These are phyloP conservation scores for Ondatra zibethicus DNA, from an alignment of 2,113 vertebrate species.

Conservation along the genomic window DNA sequence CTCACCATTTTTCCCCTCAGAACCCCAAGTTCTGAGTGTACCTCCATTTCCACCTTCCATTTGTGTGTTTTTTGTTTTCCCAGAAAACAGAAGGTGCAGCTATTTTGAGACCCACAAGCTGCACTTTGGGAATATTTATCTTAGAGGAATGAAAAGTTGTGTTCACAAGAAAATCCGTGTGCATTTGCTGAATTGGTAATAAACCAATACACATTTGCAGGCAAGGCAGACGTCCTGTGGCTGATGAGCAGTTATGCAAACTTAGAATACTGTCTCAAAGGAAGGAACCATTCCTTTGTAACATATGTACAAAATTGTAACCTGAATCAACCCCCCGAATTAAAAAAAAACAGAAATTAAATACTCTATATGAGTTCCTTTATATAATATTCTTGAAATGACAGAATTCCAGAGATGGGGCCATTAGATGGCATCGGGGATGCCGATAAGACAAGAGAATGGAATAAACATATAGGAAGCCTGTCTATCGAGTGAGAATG, in stretches of 20 bases:
- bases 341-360: background rate
- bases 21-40: background rate
- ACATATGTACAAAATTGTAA: background rate
- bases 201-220: background rate
- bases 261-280: background rate
- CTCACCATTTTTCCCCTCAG: background rate
- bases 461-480: background rate
- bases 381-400: background rate
- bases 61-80: background rate
- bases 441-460: background rate
- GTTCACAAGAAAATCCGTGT: conserved; percentile 15
- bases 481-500: background rate
- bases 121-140: background rate
- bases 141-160: conserved; percentile 35
- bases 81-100: background rate
- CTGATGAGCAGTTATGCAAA: background rate
- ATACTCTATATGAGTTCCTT: conserved; percentile 53
- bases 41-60: background rate
- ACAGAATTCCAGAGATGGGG: conserved; percentile 52
- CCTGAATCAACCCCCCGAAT: background rate
- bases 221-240: background rate
- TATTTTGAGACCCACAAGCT: background rate
- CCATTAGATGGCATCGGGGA: background rate
- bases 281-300: background rate
- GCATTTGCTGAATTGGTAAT: conserved; percentile 31